Conservation (phyloP, 2,888 invertebrate species). For the Monochamus alternatus region DNA sequence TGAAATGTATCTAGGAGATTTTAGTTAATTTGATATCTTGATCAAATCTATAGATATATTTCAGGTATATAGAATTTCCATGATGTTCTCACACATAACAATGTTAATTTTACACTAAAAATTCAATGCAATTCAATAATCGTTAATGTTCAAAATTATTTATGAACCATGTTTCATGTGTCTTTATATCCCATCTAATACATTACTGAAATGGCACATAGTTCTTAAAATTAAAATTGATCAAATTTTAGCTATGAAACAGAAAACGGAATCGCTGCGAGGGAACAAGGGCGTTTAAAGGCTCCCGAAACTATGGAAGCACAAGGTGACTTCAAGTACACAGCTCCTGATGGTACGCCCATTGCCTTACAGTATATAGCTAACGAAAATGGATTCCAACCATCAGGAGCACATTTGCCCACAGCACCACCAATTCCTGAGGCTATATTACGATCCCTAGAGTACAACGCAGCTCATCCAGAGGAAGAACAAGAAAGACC, state of each 20-base stretch:
- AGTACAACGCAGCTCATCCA: constrained; percentile 78
- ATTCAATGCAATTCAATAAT: too few relatives aligned
- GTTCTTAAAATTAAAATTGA: constrained; percentile 3
- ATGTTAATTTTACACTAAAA: too few relatives aligned
- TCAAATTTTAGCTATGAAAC: constrained; percentile 67
- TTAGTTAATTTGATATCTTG: too few relatives aligned
- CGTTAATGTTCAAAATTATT: too few relatives aligned
- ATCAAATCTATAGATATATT: too few relatives aligned
- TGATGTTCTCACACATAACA: too few relatives aligned
- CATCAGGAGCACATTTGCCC: constrained; percentile 72
- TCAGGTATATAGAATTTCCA: too few relatives aligned
- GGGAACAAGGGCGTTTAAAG: constrained; percentile 68
- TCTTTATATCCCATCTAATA: too few relatives aligned
- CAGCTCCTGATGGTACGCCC: constrained; percentile 76
- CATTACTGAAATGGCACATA: too few relatives aligned
- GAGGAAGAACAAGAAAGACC: constrained; percentile 67
- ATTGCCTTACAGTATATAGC: constrained; percentile 71
- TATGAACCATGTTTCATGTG: too few relatives aligned
- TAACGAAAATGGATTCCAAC: constrained; percentile 77
- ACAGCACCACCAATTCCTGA: constrained; percentile 81
- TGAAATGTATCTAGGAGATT: too few relatives aligned
- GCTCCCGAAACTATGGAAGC: constrained; percentile 71
- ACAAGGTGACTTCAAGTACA: constrained; percentile 74
- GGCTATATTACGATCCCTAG: constrained; percentile 79
- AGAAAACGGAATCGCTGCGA: constrained; percentile 72